Percentiles rank a stretch among this genome's conserved stretches.
Evolutionary conservation across 2,797 vertebrate species (phyloP).

Genomic region (Botia kubotai): DNA sequence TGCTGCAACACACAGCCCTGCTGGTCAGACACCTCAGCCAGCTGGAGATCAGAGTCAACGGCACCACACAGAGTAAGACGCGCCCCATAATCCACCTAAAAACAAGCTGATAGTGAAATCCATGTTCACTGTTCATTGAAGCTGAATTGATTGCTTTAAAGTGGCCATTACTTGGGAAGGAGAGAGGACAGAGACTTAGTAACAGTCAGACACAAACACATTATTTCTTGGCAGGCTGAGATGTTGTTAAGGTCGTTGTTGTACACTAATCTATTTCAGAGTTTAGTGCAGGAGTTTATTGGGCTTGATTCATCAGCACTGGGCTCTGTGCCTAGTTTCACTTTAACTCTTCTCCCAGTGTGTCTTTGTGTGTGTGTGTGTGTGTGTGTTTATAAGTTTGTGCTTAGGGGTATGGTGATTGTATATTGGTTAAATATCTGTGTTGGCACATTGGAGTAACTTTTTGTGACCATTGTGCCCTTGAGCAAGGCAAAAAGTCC

Average conservation of each 20-base stretch:
- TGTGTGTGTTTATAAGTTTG: slow-evolving; percentile 3
- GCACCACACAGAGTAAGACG: slow-evolving; percentile 49
- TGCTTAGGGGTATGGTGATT: neutral
- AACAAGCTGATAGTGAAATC: neutral
- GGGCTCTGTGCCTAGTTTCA: slow-evolving; percentile 27
- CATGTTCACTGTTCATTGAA: neutral
- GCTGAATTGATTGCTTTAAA: neutral
- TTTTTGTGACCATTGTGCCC: neutral
- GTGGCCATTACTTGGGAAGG: neutral
- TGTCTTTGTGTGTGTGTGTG: slow-evolving; percentile 1
- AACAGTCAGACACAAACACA: slow-evolving; percentile 22
- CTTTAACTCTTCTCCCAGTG: neutral
- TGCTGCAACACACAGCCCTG: slow-evolving; percentile 85
- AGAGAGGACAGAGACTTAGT: slow-evolving; percentile 1
- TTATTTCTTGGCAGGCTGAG: slow-evolving; percentile 36
- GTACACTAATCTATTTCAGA: slow-evolving; percentile 42
- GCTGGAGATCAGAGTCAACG: slow-evolving; percentile 75
- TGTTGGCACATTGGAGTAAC: neutral
- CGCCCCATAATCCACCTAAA: neutral
- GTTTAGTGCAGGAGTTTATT: slow-evolving; percentile 36
- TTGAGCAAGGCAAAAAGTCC: neutral
- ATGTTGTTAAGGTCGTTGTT: slow-evolving; percentile 44
- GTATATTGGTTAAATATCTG: neutral
- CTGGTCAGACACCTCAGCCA: slow-evolving; percentile 86
- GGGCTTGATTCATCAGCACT: slow-evolving; percentile 41